Evolutionary conservation across 2,797 vertebrate genomes (phyloP), one percentile per base, ranked within the genome.

Genomic region (Cuculus canorus): DNA sequence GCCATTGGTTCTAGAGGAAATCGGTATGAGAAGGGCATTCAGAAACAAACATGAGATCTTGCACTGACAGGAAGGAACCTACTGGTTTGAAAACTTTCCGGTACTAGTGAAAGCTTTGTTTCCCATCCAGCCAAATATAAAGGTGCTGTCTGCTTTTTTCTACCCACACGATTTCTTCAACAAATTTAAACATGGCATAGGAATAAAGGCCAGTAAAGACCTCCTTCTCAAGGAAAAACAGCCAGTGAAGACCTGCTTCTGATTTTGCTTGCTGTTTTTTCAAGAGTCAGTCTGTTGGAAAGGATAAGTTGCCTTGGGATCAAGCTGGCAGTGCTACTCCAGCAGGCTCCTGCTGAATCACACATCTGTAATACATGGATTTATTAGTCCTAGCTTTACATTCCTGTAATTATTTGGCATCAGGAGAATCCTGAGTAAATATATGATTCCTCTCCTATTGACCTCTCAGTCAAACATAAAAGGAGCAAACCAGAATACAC

Each of bases 41-140:
- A 76, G 86, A 80, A 95, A 90, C 75, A 93, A 91, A 82, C 48
- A 80, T 0, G 5, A 85, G 48, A 88, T 94, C 64, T 69, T 83
- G 57, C 61, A 83, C 18, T 32, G 30, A 86, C 86, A 95, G 95
- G 94, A 97, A 97, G 95, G 94, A 96, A 96, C 75, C 90, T 91
- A 96, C 96, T 92, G 78, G 86, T 84, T 66, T 91, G 86, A 96
- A 95, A 94, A 93, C 79, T 92, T 95, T 93, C 96, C 88, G 35
- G 86, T 92, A 71, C 52, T 70, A 94, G 80, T 86, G 92, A 96
- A 94, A 97, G 93, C 82, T 92, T 91, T 95, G 65, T 87, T 95
- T 92, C 76, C 78, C 85, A 89, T 80, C 43, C 45, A 92, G 54
- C 48, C 37, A 86, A 68, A 93, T 18, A 71, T 48, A 92, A 95